These are phyloP conservation scores for Syrmaticus mikado DNA, from an alignment of 2,113 vertebrate genomes.

Conservation along the genomic window DNA sequence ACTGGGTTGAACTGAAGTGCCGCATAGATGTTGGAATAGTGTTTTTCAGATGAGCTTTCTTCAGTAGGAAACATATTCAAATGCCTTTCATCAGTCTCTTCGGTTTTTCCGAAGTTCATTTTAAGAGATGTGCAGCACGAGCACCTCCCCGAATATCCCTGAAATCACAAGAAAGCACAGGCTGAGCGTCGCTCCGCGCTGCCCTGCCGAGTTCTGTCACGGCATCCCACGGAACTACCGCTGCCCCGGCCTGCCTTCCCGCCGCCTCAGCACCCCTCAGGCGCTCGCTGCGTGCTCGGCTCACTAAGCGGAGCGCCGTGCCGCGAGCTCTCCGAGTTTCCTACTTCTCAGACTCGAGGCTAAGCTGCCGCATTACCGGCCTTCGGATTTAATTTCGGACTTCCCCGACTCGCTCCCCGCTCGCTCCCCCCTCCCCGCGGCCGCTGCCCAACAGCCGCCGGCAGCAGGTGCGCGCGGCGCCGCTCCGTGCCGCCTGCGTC, in stretches of 20 bases:
- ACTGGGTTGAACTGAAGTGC: neutral
- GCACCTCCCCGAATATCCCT: neutral
- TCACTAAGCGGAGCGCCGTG: neutral
- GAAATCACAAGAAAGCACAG: too few relatives aligned
- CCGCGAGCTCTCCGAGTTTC: neutral
- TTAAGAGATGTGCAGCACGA: neutral
- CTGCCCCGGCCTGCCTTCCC: neutral
- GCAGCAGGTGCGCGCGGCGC: neutral
- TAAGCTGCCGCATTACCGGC: rapidly evolving
- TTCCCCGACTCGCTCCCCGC: neutral
- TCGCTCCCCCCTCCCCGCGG: too few relatives aligned
- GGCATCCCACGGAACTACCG: neutral
- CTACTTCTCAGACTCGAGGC: neutral
- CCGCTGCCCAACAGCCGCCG: neutral
- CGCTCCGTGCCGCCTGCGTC: neutral
- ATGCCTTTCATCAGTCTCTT: neutral
- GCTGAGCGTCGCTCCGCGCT: neutral
- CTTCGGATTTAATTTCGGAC: neutral
- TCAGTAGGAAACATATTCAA: neutral
- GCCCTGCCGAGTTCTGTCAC: neutral
- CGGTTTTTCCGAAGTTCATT: neutral
- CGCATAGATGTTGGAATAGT: rapidly evolving
- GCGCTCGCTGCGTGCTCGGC: neutral
- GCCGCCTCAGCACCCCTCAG: too few relatives aligned
- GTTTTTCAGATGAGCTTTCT: neutral